These are phyloP conservation scores for Gallirallus australis DNA, from an alignment of 2,797 vertebrate species.

Conservation along the genomic window DNA sequence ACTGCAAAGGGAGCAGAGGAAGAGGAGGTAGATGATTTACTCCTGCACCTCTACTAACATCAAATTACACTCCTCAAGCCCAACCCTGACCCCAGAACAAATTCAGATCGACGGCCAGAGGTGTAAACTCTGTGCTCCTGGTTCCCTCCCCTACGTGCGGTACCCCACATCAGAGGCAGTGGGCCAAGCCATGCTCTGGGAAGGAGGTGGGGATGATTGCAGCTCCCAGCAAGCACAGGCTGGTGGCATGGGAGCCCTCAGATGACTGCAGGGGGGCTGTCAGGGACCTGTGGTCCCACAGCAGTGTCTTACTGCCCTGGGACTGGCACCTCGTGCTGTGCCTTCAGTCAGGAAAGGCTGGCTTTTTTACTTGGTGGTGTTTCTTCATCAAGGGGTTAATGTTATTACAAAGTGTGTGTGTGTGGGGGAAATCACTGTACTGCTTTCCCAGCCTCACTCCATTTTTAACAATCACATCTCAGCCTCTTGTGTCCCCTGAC, in stretches of 20 bases:
- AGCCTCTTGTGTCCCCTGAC: conserved; percentile 51
- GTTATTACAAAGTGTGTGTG: background rate
- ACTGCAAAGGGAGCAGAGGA: background rate
- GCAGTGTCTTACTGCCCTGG: fast-evolving
- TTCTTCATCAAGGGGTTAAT: conserved; percentile 14
- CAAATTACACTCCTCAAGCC: background rate
- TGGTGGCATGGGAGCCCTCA: fast-evolving
- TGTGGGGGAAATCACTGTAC: background rate
- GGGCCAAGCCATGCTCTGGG: background rate
- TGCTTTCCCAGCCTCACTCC: background rate
- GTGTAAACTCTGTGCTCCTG: fast-evolving
- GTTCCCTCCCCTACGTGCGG: fast-evolving
- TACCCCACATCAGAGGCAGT: background rate
- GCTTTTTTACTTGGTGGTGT: background rate
- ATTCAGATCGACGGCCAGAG: background rate
- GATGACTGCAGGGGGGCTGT: background rate
- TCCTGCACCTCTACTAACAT: background rate
- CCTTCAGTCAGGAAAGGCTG: background rate
- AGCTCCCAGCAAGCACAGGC: background rate
- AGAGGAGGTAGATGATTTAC: background rate
- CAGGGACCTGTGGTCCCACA: background rate
- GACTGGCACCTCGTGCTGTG: fast-evolving
- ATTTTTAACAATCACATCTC: background rate
- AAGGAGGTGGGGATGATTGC: background rate
- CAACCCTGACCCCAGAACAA: background rate